Evolutionary conservation across 2,888 invertebrate species (phyloP).

Genomic region (Xestia c-nigrum): DNA sequence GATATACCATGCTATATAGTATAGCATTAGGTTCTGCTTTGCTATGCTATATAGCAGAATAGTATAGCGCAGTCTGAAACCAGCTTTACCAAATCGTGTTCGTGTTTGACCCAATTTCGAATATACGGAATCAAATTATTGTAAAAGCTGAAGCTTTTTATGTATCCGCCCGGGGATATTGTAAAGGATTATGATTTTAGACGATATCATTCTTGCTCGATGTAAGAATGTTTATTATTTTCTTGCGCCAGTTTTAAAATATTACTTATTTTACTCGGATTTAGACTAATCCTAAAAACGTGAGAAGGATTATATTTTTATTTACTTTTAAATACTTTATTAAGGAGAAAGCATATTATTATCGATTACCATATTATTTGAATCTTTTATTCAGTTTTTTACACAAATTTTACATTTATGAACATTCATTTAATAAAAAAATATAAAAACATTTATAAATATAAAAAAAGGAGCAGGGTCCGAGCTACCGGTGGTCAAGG

Average conservation of each 20-base stretch:
- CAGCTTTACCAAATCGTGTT: slow-evolving; percentile 2
- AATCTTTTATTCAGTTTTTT: too few species aligned
- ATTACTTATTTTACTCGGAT: neutral
- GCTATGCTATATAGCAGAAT: too few species aligned
- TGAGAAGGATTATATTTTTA: neutral
- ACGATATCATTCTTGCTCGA: slow-evolving; percentile 12
- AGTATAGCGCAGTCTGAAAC: too few species aligned
- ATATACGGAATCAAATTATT: slow-evolving; percentile 58
- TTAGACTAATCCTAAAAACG: slow-evolving; percentile 6
- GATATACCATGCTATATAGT: too few species aligned
- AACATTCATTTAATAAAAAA: too few species aligned
- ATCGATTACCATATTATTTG: too few species aligned
- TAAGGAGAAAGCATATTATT: neutral
- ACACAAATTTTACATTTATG: too few species aligned
- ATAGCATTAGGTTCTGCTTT: too few species aligned
- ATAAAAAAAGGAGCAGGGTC: too few species aligned
- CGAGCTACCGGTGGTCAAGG: too few species aligned
- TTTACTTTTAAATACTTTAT: neutral
- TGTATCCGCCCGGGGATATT: slow-evolving; percentile 37
- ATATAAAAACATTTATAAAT: too few species aligned
- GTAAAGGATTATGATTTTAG: slow-evolving; percentile 58
- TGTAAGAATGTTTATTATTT: slow-evolving; percentile 33
- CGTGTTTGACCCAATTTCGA: slow-evolving; percentile 33
- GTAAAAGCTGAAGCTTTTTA: slow-evolving; percentile 57
- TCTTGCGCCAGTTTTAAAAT: slow-evolving; percentile 4